These are phyloP conservation scores for Clusia tigrina DNA, from an alignment of 2,888 invertebrate species.

Conservation along the genomic window DNA sequence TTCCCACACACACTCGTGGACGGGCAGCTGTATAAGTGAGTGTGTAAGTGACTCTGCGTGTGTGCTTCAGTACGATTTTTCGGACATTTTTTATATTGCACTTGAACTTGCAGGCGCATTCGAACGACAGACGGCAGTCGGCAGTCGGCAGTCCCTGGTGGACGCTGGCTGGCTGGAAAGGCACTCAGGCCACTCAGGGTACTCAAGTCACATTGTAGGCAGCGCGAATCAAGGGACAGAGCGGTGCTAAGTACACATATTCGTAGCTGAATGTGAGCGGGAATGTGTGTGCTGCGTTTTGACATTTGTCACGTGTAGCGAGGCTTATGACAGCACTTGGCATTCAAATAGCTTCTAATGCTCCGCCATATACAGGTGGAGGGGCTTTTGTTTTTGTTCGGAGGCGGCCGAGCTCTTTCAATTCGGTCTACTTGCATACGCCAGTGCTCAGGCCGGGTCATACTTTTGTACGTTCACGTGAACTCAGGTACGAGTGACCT, in stretches of 20 bases:
- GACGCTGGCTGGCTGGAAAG: background rate
- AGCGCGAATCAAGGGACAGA: background rate
- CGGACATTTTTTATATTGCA: background rate
- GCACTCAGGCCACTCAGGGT: background rate
- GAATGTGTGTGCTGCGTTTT: conserved; percentile 1
- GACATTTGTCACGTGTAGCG: conserved; percentile 42
- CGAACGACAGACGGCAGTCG: too few species aligned
- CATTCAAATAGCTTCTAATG: conserved; percentile 36
- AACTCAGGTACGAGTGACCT: too few species aligned
- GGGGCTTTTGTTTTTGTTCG: too few species aligned
- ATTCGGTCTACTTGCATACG: too few species aligned
- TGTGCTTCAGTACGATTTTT: background rate
- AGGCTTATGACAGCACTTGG: conserved; percentile 40
- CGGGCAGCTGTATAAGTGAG: background rate
- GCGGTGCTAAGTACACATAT: background rate
- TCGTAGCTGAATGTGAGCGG: background rate
- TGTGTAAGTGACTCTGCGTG: background rate
- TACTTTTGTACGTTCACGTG: too few species aligned
- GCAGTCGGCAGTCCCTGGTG: too few species aligned
- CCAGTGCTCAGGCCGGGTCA: too few species aligned
- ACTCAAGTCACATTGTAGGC: too few species aligned
- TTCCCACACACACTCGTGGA: too few species aligned
- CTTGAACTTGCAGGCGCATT: conserved; percentile 16
- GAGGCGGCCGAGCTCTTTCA: too few species aligned
- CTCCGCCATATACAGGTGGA: too few species aligned